phyloP scores from a whole-genome alignment of 2,797 vertebrate genomes.

The Coluber constrictor region DNA sequence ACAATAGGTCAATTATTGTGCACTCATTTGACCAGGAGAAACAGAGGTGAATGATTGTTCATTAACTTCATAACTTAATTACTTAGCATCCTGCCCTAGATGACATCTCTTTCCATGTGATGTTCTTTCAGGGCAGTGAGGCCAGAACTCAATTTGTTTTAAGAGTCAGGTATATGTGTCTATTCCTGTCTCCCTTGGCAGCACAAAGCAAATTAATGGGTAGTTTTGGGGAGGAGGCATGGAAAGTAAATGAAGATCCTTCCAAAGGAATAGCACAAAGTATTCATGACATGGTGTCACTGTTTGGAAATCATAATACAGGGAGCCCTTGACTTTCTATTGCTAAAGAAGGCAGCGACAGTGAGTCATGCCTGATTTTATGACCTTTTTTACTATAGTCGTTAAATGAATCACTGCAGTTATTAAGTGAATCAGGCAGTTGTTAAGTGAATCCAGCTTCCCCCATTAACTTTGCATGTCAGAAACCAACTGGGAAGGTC shows the following conservation, averaged over 20 bases:
- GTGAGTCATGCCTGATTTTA: not conserved
- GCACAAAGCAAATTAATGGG: not conserved
- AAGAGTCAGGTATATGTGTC: slow-evolving; percentile 4
- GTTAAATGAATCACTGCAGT: not conserved
- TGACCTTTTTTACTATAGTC: not conserved
- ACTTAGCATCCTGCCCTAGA: slow-evolving; percentile 5
- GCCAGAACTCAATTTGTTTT: slow-evolving; percentile 21
- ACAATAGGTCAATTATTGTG: slow-evolving; percentile 13
- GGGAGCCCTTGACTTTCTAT: not conserved
- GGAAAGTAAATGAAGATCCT: not conserved
- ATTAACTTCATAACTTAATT: slow-evolving; percentile 34
- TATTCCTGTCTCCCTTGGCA: slow-evolving; percentile 5
- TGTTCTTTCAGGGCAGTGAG: slow-evolving; percentile 17
- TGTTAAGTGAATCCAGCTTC: not conserved
- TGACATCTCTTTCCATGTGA: slow-evolving; percentile 22
- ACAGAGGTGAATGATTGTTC: slow-evolving; percentile 25
- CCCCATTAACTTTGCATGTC: not conserved
- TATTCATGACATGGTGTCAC: not conserved
- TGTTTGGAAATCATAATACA: not conserved
- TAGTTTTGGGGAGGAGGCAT: not conserved
- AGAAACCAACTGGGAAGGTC: not conserved
- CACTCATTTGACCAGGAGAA: slow-evolving; percentile 24
- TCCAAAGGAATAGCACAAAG: not conserved
- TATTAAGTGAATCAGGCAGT: not conserved
- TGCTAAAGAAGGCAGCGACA: not conserved